These are phyloP conservation scores for Gasteruption jaculator DNA, from an alignment of 2,888 invertebrate species.

Conservation along the genomic window DNA sequence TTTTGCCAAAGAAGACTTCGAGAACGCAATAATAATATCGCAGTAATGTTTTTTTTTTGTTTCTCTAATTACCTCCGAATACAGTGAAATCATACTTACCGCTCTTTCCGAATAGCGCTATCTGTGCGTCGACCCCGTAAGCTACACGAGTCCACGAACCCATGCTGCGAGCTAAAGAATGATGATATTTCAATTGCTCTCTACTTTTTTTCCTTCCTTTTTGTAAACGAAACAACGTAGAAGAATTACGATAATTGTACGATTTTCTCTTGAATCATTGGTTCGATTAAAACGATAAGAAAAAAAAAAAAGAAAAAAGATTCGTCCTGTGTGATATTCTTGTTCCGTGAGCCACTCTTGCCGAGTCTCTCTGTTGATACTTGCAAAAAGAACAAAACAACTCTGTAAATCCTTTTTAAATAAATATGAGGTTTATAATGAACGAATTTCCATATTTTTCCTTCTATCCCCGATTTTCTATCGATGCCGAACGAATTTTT, in stretches of 20 bases:
- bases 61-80: no score
- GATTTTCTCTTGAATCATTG: slow-evolving; percentile 22
- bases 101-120: no score
- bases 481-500: no score
- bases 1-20: slow-evolving; percentile 50
- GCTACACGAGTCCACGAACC: no score
- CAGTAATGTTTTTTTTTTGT: slow-evolving; percentile 28
- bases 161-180: slow-evolving; percentile 16
- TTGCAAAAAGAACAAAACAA: slow-evolving; percentile 48
- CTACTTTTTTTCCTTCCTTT: slow-evolving; percentile 15
- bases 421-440: slow-evolving; percentile 51
- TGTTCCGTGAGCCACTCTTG: slow-evolving; percentile 49
- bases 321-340: slow-evolving; percentile 46
- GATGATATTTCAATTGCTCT: slow-evolving; percentile 19
- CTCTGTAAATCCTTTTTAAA: slow-evolving; percentile 51
- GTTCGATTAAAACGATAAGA: no score
- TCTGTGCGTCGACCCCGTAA: no score
- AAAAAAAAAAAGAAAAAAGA: slow-evolving; percentile 6
- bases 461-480: no score
- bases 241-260: slow-evolving; percentile 11
- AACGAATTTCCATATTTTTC: no score
- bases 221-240: background rate
- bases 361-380: slow-evolving; percentile 50
- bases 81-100: no score
- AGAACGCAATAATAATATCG: slow-evolving; percentile 38